Evolutionary conservation across 1,140 invertebrate species (phyloP), one percentile per base, ranked within the genome.

Genomic region (Eurosta solidaginis): DNA sequence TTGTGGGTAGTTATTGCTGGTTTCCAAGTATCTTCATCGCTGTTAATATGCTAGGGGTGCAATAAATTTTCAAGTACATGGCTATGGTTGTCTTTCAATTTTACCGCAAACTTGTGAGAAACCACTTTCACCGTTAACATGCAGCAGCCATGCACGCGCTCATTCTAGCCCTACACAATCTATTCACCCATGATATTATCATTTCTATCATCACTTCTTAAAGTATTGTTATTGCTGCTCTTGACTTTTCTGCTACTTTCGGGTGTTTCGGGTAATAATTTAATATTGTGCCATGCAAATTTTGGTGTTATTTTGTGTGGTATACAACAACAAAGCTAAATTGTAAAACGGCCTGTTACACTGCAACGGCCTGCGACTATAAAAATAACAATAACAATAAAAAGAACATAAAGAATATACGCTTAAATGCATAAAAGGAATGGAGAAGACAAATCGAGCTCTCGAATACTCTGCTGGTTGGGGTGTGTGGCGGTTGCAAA

Each of bases 241-340:
- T 63, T 2, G 17, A n/a, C 9, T 29, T 22, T 54, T 54, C 27
- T 29, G 27, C 27, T 59, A 29, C 59, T 20, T 17, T 7, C 7
- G 40, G 17, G 27, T 12, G 3, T 17, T n/a, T 40, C 33, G 10
- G 33, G 59, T 33, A 14, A 40, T 63, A 63, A 63, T 63, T 63
- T 63, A 63, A 63, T 63, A 63, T 17, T 40, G 59, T 20, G 59
- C 33, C 59, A 68, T 68, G 59, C 59, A 68, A 68, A 68, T 68
- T 68, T 40, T 22, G 5, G 59, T 17, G 4, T 36, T 42, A 17
- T 68, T 40, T 9, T 20, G 59, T 40, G 59, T 36, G 59, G n/a
- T n/a, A n/a, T 36, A 33, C 33, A 68, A 68, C 33, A 68, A 40
- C 59, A 68, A n/a, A 9, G 33, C n/a, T 68, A 68, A 42, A 20